These are phyloP conservation scores for Ryuthela nishihirai DNA, from an alignment of 2,888 invertebrate genomes.

Conservation along the genomic window DNA sequence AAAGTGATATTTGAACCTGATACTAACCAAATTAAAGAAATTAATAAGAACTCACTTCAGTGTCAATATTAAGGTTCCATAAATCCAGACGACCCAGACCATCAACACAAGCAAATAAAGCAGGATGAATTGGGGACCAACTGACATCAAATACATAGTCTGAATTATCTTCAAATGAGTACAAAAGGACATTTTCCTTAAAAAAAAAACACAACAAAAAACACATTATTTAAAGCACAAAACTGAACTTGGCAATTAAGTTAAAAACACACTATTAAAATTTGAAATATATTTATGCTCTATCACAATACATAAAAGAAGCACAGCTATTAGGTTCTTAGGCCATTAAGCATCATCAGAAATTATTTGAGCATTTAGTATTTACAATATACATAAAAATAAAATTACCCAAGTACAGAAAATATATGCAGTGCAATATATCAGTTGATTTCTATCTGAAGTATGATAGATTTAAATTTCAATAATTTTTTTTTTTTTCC, in stretches of 20 bases:
- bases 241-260: background rate
- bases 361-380: background rate
- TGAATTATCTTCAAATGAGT: conserved; percentile 96
- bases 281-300: background rate
- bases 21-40: too few relatives aligned
- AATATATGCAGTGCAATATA: too few relatives aligned
- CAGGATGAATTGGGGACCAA: conserved; percentile 98
- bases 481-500: too few relatives aligned
- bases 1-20: too few relatives aligned
- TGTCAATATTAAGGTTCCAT: conserved; percentile 95
- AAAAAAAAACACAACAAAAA: conserved; percentile 29
- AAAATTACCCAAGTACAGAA: too few relatives aligned
- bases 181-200: conserved; percentile 84
- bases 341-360: background rate
- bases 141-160: conserved; percentile 97
- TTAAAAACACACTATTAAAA: background rate
- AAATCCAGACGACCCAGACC: conserved; percentile 89
- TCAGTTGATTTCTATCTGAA: too few relatives aligned
- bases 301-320: background rate
- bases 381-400: background rate
- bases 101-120: conserved; percentile 94
- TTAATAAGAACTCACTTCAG: conserved; percentile 59
- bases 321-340: background rate
- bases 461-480: too few relatives aligned
- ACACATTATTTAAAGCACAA: background rate